Evolutionary conservation across 2,888 invertebrate species (phyloP).

Genomic region (Drosophila nigricruria): DNA sequence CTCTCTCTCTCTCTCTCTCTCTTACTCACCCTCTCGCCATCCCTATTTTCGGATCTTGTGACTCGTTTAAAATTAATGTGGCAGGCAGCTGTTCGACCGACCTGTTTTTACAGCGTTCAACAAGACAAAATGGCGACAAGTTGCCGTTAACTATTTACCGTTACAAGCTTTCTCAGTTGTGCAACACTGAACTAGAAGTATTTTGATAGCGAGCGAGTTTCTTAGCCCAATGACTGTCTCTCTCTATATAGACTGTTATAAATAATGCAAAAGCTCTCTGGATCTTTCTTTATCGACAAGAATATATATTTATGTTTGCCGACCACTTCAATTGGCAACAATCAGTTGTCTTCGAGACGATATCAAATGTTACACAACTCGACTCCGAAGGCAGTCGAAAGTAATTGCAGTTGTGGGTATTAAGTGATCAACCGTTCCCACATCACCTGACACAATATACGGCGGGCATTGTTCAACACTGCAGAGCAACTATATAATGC

Average conservation of each 20-base stretch:
- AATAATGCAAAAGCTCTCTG: neutral
- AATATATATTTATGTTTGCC: neutral
- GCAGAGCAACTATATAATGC: neutral
- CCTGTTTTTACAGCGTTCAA: conserved; percentile 28
- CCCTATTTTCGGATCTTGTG: conserved; percentile 22
- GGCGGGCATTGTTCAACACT: neutral
- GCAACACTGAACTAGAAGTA: conserved; percentile 18
- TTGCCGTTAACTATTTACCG: conserved; percentile 35
- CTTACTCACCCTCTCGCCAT: neutral
- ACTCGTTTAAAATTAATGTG: conserved; percentile 68
- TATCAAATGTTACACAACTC: conserved; percentile 30
- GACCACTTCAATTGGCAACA: conserved; percentile 37
- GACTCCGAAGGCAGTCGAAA: conserved; percentile 7
- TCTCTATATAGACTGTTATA: neutral
- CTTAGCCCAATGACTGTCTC: neutral
- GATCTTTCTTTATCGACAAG: neutral
- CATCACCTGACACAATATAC: conserved; percentile 38
- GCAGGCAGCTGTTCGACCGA: conserved; percentile 18
- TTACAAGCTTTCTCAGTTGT: conserved; percentile 27
- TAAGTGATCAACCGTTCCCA: conserved; percentile 8
- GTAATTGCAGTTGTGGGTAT: conserved; percentile 34
- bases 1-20: neutral
- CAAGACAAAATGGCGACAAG: conserved; percentile 38
- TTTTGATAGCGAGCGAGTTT: conserved; percentile 1
- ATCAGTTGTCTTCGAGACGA: conserved; percentile 16